Base-by-base conservation (phyloP, 2,797 vertebrate species). In the Adrianichthys oophorus region DNA sequence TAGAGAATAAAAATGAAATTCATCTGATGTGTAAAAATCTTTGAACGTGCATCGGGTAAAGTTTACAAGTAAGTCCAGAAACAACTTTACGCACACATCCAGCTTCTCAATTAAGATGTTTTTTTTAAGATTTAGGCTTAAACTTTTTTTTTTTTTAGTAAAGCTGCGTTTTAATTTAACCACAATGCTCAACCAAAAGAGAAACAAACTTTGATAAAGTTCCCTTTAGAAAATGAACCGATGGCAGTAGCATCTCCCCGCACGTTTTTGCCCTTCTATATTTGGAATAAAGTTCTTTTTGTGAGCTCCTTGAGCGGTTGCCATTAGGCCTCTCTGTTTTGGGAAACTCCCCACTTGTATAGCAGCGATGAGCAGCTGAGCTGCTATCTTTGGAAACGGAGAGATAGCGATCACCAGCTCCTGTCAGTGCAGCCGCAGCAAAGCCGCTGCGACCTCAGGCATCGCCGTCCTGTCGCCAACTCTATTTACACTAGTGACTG, bases 401-500 rank as follows among this genome's bases (percentile, higher is more conserved):
- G 15, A 90, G 92, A 93, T 94, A 92, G 83, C 60, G 79, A 93
- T 93, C 92, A 80, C 76, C 41, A 59, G 74, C 73, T 86, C 58
- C 76, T 79, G 82, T 82, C 71, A 78, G 71, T 70, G 84, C 68
- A 56, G 76, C 73, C 40, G 63, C 51, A 83, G 65, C 78, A 75
- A 69, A 82, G 80, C 81, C 68, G 80, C 41, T 26, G 62, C 80
- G 76, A 90, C 91, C 91, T 85, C 80, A 89, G 90, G 90, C 91
- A 85, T 87, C 90, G 91, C 90, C 91, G 82, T 71, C 55, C 89
- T 93, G 93, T 94, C 92, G 90, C 91, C 92, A 90, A 60, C 80
- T 84, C 87, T 91, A 90, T 93, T 93, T 92, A 92, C 91, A 87
- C 84, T 90, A 80, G 90, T 83, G 87, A 76, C 87, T 88, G 70